Conservation (phyloP, 1,140 invertebrate genomes). For the Aphelinus atriplicis region DNA sequence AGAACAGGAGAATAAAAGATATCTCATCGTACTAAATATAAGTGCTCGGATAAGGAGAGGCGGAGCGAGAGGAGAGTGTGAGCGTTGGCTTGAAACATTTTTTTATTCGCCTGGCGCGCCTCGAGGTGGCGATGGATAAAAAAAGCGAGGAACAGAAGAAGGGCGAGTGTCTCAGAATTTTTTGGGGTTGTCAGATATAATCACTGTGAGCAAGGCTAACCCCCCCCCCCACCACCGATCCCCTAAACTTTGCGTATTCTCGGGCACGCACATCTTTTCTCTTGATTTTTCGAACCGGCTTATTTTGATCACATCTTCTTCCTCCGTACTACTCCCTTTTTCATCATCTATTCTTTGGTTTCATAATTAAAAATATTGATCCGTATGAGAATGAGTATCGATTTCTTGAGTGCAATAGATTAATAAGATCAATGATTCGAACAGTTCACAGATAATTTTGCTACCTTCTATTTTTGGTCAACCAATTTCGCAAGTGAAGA, state of each 20-base stretch:
- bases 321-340: slow-evolving; percentile 42
- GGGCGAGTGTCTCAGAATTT: slow-evolving; percentile 49
- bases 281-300: slow-evolving; percentile 31
- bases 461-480: too few relatives aligned
- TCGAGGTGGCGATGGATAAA: slow-evolving; percentile 40
- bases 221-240: not conserved
- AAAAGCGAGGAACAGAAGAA: slow-evolving; percentile 40
- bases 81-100: slow-evolving; percentile 45
- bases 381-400: too few relatives aligned
- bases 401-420: too few relatives aligned
- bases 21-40: slow-evolving; percentile 61
- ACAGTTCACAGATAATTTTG: too few relatives aligned
- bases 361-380: too few relatives aligned
- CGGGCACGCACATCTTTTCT: not conserved
- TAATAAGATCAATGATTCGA: too few relatives aligned
- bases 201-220: slow-evolving; percentile 49
- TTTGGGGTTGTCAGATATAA: slow-evolving; percentile 61
- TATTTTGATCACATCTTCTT: slow-evolving; percentile 31
- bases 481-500: too few relatives aligned
- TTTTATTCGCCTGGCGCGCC: slow-evolving; percentile 52
- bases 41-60: slow-evolving; percentile 56
- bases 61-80: not conserved
- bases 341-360: slow-evolving; percentile 28
- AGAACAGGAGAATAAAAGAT: slow-evolving; percentile 52
- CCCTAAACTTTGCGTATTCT: not conserved